Conservation (phyloP, 2,888 invertebrate species). For the Drepanosiphum platanoidis region DNA sequence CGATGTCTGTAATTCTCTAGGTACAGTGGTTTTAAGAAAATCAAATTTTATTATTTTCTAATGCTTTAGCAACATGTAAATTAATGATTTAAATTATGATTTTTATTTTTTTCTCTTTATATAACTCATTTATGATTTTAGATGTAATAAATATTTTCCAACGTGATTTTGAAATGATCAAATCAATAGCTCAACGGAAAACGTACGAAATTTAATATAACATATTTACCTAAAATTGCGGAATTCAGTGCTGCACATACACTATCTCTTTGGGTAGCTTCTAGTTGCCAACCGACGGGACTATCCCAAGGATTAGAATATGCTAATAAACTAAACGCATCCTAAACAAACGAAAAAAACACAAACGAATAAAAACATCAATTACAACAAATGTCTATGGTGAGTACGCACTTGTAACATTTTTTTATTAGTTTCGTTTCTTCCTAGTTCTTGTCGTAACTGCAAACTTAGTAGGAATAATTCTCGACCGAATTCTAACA, state of each 20-base stretch:
- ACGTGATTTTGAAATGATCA: too few relatives aligned
- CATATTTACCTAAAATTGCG: conserved; percentile 95
- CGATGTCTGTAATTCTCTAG: too few relatives aligned
- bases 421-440: conserved; percentile 84
- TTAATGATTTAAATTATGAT: too few relatives aligned
- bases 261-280: conserved; percentile 92
- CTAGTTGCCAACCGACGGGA: conserved; percentile 94
- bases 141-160: too few relatives aligned
- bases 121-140: too few relatives aligned
- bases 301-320: conserved; percentile 98
- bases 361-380: neutral
- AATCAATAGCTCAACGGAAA: too few relatives aligned
- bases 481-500: conserved; percentile 93
- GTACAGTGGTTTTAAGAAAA: too few relatives aligned
- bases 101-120: too few relatives aligned
- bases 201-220: too few relatives aligned
- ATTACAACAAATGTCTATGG: too few relatives aligned
- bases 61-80: too few relatives aligned
- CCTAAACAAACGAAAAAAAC: conserved; percentile 71
- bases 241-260: conserved; percentile 97
- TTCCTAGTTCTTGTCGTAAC: conserved; percentile 82
- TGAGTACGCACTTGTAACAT: conserved; percentile 81
- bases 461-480: conserved; percentile 90
- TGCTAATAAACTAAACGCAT: conserved; percentile 96
- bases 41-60: too few relatives aligned